Evolutionary conservation across 2,888 invertebrate species (phyloP), one percentile per base, ranked within the genome.

Genomic region (Epinotia bilunana): DNA sequence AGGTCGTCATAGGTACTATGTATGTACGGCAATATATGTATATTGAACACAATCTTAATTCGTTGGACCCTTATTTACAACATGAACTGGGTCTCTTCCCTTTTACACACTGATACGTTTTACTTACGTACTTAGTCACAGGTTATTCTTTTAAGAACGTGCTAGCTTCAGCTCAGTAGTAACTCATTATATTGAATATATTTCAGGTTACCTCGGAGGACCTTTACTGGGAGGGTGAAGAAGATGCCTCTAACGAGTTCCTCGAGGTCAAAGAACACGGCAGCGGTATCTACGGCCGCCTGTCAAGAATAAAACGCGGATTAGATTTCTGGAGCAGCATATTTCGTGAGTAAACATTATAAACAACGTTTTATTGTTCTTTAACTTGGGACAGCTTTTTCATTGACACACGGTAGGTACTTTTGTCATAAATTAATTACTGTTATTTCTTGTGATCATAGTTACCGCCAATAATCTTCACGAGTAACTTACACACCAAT

Each of bases 191-290:
- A 53, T 72, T 65, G 72, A 58, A 72, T 65, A 28, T 55, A n/a
- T 92, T 91, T 33, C 88, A 93, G 93, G 86, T 84, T 63, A 83
- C 85, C 53, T 85, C 86, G 0, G 91, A 87, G 70, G 93, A 94
- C 72, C 78, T 93, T 12, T 93, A 92, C 77, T 89, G 86, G 90
- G 93, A 93, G 77, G 91, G 89, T 4, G 91, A 93, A 23, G 90
- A 91, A 76, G 90, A 91, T 3, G 82, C 86, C 0, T 85, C 87
- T 0, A 89, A 91, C 33, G 93, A 94, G 77, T 94, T 90, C 78
- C 81, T 94, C 2, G 92, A 93, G 80, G 91, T 93, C 6, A 91
- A 90, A 61, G 81, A 83, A 1, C 84, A 86, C 0, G 86, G 89
- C 33, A 55, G 74, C 1, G 78, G 83, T n/a, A 58, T 90, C 18